Evolutionary conservation across 2,797 vertebrate genomes (phyloP), one percentile per base, ranked within the genome.

Genomic region (Thalassophryne amazonica): DNA sequence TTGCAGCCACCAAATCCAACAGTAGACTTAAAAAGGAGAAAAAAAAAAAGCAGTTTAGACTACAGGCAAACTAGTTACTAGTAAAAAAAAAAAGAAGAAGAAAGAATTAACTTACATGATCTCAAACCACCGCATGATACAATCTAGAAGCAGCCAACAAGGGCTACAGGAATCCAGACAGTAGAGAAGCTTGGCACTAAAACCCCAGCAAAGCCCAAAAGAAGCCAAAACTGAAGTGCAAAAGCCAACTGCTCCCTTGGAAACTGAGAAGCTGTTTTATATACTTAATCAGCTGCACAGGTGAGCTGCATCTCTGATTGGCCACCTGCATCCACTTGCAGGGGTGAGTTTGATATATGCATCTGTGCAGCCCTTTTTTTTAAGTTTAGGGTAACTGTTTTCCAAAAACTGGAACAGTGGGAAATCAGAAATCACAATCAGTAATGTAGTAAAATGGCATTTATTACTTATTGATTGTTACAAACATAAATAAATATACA

Each of bases 1-100:
- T 50, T 29, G 60, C 70, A 39, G 72, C 60, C 60, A 84, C 10
- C 48, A 86, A 35, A 57, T 51, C 72, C 86, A 87, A 86, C 33
- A 76, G 45, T 2, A 78, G 32, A 28, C 91, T 91, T 15, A 0
- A 25, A 51, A 6, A 54, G 10, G 27, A 4, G 4, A 8, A 23
- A 11, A 0, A 9, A 0, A 13, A 60, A 4, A 56, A 4, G 21
- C 1, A 10, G 2, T 3, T 11, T 4, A 7, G 19, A 21, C n/a
- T n/a, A 5, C 2, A 3, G 0, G 6, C 1, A 6, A n/a, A 1
- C 1, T 6, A 11, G 1, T 0, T 11, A 0, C 3, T 0, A 8
- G 1, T n/a, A 2, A 31, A 18, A 5, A 9, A 25, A 23, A 2
- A 2, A 7, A 0, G 12, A 6, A 2, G 1, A 2, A 3, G 0